Conservation (phyloP, 2,797 vertebrate species). For the Oreochromis mossambicus region DNA sequence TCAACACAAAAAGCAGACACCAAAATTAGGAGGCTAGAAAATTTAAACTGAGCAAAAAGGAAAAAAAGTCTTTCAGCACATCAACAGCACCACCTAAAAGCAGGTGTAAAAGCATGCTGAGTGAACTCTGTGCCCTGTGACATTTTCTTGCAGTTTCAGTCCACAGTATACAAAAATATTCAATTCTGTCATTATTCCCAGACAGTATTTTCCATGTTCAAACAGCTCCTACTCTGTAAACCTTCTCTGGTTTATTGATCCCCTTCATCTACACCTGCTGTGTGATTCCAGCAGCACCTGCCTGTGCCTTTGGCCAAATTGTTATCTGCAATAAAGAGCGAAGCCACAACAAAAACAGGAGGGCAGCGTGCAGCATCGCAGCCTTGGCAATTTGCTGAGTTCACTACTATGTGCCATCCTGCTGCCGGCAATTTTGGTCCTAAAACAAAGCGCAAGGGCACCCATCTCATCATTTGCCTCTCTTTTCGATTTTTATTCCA, state of each 20-base stretch:
- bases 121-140: neutral
- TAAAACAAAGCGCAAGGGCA: slow-evolving; percentile 36
- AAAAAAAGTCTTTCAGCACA: neutral
- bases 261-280: slow-evolving; percentile 39
- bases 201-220: slow-evolving; percentile 2
- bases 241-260: neutral
- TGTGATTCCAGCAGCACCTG: slow-evolving; percentile 44
- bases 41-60: neutral
- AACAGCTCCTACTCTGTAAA: slow-evolving; percentile 6
- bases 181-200: neutral
- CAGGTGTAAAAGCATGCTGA: neutral
- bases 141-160: neutral
- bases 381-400: slow-evolving; percentile 27
- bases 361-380: slow-evolving; percentile 29
- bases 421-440: slow-evolving; percentile 3
- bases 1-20: neutral
- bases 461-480: neutral
- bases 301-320: slow-evolving; percentile 39
- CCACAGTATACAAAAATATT: neutral
- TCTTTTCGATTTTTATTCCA: neutral
- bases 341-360: slow-evolving; percentile 40
- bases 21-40: neutral
- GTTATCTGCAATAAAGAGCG: slow-evolving; percentile 52
- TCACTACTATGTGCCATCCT: neutral
- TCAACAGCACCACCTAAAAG: neutral